Conservation (phyloP, 2,797 vertebrate genomes). For the Pseudotriccus pelzelni region DNA sequence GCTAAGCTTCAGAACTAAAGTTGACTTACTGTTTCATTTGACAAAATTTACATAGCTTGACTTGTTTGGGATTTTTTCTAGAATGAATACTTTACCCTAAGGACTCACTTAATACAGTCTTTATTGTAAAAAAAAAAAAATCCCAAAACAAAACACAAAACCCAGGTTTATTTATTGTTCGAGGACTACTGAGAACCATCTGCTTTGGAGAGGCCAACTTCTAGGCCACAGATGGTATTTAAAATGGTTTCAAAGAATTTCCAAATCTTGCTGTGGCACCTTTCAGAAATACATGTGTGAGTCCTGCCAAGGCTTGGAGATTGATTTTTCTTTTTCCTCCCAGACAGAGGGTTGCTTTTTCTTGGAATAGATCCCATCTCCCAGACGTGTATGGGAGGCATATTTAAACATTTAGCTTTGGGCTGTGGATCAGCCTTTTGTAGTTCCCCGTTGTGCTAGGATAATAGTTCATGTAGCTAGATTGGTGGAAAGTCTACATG, state of each 20-base stretch:
- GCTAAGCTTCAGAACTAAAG: not conserved
- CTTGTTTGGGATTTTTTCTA: not conserved
- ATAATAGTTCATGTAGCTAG: not conserved
- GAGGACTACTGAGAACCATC: not conserved
- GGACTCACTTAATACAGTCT: not conserved
- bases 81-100: not conserved
- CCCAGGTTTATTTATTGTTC: not conserved
- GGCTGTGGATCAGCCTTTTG: slow-evolving; percentile 4
- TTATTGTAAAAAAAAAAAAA: not conserved
- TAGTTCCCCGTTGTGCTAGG: not conserved
- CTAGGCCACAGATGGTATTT: not conserved
- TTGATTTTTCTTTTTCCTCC: not conserved
- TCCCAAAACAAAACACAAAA: not conserved
- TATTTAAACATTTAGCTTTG: slow-evolving; percentile 23
- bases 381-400: not conserved
- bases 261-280: not conserved
- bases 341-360: not conserved
- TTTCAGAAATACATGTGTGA: not conserved
- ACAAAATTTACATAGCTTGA: not conserved
- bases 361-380: slow-evolving; percentile 19
- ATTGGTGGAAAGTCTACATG: not conserved
- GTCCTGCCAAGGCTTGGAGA: not conserved
- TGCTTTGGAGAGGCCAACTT: not conserved
- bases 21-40: not conserved
- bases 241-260: not conserved